Conservation (phyloP, 2,888 invertebrate genomes). For the Synanthedon formicaeformis region DNA sequence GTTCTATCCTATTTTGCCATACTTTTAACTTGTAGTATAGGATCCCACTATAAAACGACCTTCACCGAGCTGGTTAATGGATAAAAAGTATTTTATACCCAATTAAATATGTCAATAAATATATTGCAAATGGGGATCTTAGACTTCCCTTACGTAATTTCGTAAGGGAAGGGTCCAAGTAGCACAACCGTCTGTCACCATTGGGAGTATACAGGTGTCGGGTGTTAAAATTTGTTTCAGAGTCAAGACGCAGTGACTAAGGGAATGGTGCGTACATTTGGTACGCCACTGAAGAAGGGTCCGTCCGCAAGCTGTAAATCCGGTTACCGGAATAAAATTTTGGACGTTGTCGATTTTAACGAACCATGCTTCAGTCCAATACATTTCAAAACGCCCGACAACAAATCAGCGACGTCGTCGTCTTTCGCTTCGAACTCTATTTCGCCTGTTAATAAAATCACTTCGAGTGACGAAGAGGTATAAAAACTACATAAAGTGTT, state of each 20-base stretch:
- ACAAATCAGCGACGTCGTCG: conserved; percentile 31
- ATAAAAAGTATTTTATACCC: no score
- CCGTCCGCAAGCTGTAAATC: conserved; percentile 22
- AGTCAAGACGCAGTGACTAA: conserved; percentile 35
- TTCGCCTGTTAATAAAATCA: conserved; percentile 43
- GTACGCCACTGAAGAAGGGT: conserved; percentile 36
- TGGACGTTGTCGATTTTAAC: conserved; percentile 49
- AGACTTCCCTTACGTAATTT: no score
- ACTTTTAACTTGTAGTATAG: no score
- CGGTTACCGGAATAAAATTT: conserved; percentile 47
- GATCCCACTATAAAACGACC: no score
- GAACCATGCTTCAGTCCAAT: conserved; percentile 57
- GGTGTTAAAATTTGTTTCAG: conserved; percentile 18
- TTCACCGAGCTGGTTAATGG: no score
- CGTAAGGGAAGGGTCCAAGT: no score
- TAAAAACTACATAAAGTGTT: conserved; percentile 1
- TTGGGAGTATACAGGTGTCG: no score
- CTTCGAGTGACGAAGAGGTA: conserved; percentile 58
- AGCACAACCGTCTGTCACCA: no score
- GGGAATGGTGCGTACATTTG: conserved; percentile 59
- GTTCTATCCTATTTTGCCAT: no score
- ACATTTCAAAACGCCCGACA: conserved; percentile 41
- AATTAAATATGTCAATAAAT: no score
- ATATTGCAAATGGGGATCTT: no score
- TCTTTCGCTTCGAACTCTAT: conserved; percentile 44